Evolutionary conservation across 2,888 invertebrate genomes (phyloP).

Genomic region (Cryptocephalus primarius): DNA sequence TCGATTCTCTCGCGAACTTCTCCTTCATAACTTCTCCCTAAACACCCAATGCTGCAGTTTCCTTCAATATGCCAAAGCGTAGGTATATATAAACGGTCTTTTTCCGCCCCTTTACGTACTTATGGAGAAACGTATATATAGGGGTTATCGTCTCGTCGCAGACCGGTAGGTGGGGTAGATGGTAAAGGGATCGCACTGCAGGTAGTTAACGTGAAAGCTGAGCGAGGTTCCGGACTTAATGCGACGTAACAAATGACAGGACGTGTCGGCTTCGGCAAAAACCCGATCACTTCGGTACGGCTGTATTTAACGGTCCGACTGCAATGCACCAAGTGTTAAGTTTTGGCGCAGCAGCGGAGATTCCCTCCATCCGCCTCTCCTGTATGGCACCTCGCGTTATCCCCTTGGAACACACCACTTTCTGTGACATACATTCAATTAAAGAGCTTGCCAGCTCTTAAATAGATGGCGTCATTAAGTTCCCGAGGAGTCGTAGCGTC

Average conservation of each 20-base stretch:
- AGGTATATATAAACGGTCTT: too few species aligned
- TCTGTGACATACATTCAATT: conserved; percentile 20
- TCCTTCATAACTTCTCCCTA: too few species aligned
- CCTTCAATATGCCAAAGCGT: too few species aligned
- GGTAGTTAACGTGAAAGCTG: conserved; percentile 1
- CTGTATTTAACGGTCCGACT: conserved; percentile 10
- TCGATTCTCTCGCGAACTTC: too few species aligned
- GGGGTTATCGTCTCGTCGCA: too few species aligned
- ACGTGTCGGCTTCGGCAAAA: conserved; percentile 4
- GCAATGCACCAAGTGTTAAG: conserved; percentile 18
- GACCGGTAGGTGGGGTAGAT: too few species aligned
- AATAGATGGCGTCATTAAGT: conserved; percentile 13
- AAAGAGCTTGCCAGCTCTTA: conserved; percentile 15
- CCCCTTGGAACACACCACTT: conserved; percentile 9
- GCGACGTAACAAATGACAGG: background rate
- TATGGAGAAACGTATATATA: too few species aligned
- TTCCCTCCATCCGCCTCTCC: conserved; percentile 1
- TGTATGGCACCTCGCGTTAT: conserved; percentile 11
- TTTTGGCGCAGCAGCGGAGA: conserved; percentile 12
- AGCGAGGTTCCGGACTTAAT: background rate
- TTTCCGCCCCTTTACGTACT: too few species aligned
- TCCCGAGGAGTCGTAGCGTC: conserved; percentile 2
- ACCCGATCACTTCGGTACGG: conserved; percentile 7
- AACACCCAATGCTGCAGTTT: too few species aligned
- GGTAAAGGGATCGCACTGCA: too few species aligned